Percentiles rank a stretch among this genome's conserved stretches.
Evolutionary conservation across 1,140 invertebrate genomes (phyloP).

Genomic region (Onthophagus taurus): DNA sequence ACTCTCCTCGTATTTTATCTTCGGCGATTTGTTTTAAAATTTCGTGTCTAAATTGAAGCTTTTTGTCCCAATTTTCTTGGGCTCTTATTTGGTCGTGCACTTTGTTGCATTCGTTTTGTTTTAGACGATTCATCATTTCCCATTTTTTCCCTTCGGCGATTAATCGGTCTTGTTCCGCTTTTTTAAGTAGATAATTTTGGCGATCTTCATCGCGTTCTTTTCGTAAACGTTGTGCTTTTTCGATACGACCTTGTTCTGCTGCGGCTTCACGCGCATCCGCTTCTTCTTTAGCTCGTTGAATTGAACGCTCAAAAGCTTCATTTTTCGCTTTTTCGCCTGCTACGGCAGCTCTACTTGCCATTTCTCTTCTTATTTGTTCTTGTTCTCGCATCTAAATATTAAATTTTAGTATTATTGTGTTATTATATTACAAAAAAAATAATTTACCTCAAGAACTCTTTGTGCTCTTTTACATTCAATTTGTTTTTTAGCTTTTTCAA

Average conservation of each 20-base stretch:
- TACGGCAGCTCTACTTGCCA: constrained; percentile 14
- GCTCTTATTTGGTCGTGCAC: constrained; percentile 34
- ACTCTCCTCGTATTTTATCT: background rate
- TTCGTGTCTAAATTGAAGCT: constrained; percentile 35
- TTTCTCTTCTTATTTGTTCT: constrained; percentile 12
- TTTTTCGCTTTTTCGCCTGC: constrained; percentile 22
- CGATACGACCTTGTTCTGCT: background rate
- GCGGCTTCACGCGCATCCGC: constrained; percentile 17
- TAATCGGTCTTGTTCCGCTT: constrained; percentile 10
- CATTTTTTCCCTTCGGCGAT: constrained; percentile 24
- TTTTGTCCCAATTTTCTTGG: constrained; percentile 25
- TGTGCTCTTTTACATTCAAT: constrained; percentile 26
- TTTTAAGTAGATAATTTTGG: constrained; percentile 12
- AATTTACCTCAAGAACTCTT: constrained; percentile 22
- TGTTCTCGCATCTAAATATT: constrained; percentile 11
- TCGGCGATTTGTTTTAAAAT: constrained; percentile 36
- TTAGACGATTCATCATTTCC: constrained; percentile 28
- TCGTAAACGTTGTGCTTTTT: constrained; percentile 10
- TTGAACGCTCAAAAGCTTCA: constrained; percentile 19
- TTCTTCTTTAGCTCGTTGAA: constrained; percentile 22
- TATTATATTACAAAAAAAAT: background rate
- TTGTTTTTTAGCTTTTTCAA: constrained; percentile 21
- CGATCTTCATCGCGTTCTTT: constrained; percentile 17
- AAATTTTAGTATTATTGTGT: background rate
- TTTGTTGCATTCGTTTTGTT: constrained; percentile 31